Conservation (phyloP, 2,113 vertebrate genomes). For the Malurus alboscapulatus region DNA sequence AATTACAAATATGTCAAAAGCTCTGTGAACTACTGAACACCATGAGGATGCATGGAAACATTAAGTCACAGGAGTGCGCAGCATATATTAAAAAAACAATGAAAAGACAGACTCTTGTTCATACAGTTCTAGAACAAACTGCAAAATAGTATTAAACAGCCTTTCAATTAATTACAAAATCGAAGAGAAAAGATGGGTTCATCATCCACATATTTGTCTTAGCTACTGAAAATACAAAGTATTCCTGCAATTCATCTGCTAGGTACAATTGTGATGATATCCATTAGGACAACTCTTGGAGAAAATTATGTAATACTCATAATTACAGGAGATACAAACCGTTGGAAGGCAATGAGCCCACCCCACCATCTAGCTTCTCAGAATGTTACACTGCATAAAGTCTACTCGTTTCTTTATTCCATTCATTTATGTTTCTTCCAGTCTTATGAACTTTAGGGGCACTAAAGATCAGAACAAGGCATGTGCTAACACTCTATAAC, state of each 20-base stretch:
- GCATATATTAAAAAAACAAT: not conserved
- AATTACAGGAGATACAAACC: fast-evolving
- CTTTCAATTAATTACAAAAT: not conserved
- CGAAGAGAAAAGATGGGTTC: not conserved
- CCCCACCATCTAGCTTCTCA: fast-evolving
- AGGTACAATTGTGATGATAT: not conserved
- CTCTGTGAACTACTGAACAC: not conserved
- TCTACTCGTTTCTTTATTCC: fast-evolving
- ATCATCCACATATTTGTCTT: not conserved
- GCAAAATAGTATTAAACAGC: not conserved
- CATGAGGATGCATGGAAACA: fast-evolving
- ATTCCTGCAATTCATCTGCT: not conserved
- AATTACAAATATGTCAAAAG: not conserved
- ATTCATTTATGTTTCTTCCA: not conserved
- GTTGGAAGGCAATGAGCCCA: not conserved
- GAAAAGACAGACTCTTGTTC: not conserved
- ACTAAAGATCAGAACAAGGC: not conserved
- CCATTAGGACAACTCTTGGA: not conserved
- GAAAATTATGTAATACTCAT: not conserved
- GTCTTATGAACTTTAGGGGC: not conserved
- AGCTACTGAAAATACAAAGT: not conserved
- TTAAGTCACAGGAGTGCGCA: not conserved
- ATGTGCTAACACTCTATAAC: not conserved
- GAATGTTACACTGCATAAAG: not conserved
- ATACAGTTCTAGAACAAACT: not conserved